Percentiles rank a stretch among this genome's conserved stretches.
phyloP scores from a whole-genome alignment of 2,888 invertebrate species.

The Caenorhabditis macrosperma region DNA sequence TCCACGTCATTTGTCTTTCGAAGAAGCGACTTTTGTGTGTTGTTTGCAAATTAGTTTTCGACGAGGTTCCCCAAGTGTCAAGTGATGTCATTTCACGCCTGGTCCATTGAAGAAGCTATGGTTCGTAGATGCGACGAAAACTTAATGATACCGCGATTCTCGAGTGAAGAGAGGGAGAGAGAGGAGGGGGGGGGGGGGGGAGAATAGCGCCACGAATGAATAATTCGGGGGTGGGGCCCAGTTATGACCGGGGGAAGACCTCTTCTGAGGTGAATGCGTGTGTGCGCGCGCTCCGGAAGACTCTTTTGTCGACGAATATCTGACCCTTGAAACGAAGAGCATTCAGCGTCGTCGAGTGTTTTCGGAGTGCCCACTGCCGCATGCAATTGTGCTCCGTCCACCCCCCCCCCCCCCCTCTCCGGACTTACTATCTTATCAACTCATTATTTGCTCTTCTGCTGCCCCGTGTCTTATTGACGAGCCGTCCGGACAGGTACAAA shows the following conservation, averaged over 20 bases:
- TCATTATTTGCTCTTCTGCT: conserved; percentile 15
- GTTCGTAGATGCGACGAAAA: conserved; percentile 18
- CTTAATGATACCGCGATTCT: not conserved
- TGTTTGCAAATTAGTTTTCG: conserved; percentile 35
- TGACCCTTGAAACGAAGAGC: conserved; percentile 23
- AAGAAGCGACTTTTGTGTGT: conserved; percentile 22
- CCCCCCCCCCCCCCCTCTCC: not conserved
- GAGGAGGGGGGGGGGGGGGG: not conserved
- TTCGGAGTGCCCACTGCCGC: conserved; percentile 13
- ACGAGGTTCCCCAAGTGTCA: conserved; percentile 14
- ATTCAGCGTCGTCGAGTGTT: conserved; percentile 37
- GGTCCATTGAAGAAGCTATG: not conserved
- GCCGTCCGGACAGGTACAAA: conserved; percentile 23
- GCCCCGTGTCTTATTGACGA: conserved; percentile 37
- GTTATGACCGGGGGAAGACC: conserved; percentile 27
- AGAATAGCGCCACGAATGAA: conserved; percentile 32
- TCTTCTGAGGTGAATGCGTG: conserved; percentile 11
- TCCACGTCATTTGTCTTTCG: conserved; percentile 42
- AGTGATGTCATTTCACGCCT: conserved; percentile 28
- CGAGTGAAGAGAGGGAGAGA: not conserved
- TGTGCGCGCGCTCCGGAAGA: conserved; percentile 3
- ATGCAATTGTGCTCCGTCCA: conserved; percentile 17
- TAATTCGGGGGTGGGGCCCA: conserved; percentile 7
- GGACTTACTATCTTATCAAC: conserved; percentile 38
- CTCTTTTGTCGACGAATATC: conserved; percentile 9